phyloP scores from a whole-genome alignment of 2,797 vertebrate genomes.

The Sphaeramia orbicularis region DNA sequence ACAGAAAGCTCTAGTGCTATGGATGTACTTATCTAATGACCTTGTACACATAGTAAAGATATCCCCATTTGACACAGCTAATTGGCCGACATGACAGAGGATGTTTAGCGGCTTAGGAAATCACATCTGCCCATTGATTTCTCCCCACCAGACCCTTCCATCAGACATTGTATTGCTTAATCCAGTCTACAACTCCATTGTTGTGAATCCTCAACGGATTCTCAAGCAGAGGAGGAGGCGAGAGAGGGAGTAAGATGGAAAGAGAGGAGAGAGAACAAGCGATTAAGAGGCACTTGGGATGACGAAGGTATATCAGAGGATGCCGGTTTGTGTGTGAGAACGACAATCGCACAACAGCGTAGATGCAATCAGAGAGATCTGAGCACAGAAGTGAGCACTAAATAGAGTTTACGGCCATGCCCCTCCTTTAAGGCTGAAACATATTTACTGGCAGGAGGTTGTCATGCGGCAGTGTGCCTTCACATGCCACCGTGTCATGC shows the following conservation, averaged over 20 bases:
- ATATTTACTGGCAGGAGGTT: conserved; percentile 53
- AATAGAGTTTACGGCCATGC: conserved; percentile 2
- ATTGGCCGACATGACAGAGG: conserved; percentile 80
- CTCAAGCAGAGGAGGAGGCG: conserved; percentile 50
- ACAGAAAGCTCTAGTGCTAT: conserved; percentile 28
- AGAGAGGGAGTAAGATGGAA: conserved; percentile 39
- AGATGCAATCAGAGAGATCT: conserved; percentile 43
- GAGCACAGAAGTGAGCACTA: conserved; percentile 24
- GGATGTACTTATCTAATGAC: conserved; percentile 71
- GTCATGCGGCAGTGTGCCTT: conserved; percentile 47
- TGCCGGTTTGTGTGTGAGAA: conserved; percentile 44
- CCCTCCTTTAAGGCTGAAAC: conserved; percentile 29
- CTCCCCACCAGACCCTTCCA: conserved; percentile 49
- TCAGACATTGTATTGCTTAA: conserved; percentile 80
- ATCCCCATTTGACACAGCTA: conserved; percentile 81
- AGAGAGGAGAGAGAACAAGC: conserved; percentile 60
- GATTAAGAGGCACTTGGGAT: conserved; percentile 74
- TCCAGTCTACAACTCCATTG: conserved; percentile 81
- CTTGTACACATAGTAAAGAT: conserved; percentile 72
- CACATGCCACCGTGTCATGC: conserved; percentile 46
- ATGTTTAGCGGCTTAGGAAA: conserved; percentile 83
- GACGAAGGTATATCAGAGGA: conserved; percentile 65
- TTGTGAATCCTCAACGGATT: conserved; percentile 78
- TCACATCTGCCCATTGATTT: conserved; percentile 82
- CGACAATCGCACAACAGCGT: conserved; percentile 35